Base-by-base conservation (phyloP, 1,140 invertebrate species). In the fruit fly (Drosophila melanogaster) region DNA sequence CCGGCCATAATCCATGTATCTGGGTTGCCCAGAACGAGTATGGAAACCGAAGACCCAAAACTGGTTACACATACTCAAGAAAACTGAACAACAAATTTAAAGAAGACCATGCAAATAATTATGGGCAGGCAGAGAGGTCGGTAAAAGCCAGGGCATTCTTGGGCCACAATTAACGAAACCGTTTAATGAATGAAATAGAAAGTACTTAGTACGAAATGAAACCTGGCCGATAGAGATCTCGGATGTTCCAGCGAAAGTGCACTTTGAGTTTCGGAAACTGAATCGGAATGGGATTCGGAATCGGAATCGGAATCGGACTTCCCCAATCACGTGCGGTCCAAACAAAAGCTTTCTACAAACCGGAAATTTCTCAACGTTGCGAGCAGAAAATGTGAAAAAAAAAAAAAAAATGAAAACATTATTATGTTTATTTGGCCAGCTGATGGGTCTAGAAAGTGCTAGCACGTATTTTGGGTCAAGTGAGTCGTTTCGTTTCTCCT, bases 131-230 rank as follows among this genome's bases (percentile, higher is more conserved):
- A 41, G 55, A 75, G 47, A 53, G 57, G 64, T 53, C 43, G 57
- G 54, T 66, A 77, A 79, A 70, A 75, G 71, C 74, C 50, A 10
- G 19, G 60, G 71, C 72, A 76, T 76, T 76, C 72, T 66, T 76
- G 69, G 57, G 54, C 57, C 62, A 64, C 47, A 76, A 76, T 66
- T 70, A 44, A 67, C 62, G 62, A 67, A 76, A 75, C 57, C 62
- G 67, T 72, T 72, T 72, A 72, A 60, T 87, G 83, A 86, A 86
- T 86, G 81, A 86, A 86, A 86, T 86, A 86, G 81, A 86, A 86
- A 86, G 81, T 83, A 87, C 62, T 55, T 67, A 64, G 65, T 66
- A 65, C 54, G 54, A 81, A 81, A 73, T 72, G 72, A 81, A 77
- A 81, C 72, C 59, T 44, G 41, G n/a, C 35, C 41, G 61, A 76